Percentiles rank a stretch among this genome's conserved stretches.
Evolutionary conservation across 2,113 vertebrate species (phyloP).

Genomic region (Bettongia penicillata): DNA sequence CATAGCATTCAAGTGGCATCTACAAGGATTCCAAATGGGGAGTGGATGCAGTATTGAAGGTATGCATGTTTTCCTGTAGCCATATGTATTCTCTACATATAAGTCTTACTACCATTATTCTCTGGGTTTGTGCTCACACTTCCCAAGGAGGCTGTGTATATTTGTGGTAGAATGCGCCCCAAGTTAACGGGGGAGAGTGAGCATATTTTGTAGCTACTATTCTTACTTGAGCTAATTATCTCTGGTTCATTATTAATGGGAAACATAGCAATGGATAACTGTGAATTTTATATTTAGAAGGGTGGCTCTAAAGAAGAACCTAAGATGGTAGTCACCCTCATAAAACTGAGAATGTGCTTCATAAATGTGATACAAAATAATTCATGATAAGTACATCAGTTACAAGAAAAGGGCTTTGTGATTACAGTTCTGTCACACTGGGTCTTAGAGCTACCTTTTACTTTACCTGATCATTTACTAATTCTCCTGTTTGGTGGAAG

Average conservation of each 20-base stretch:
- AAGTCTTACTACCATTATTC: not conserved
- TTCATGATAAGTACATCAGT: not conserved
- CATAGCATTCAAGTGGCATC: not conserved
- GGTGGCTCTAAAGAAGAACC: not conserved
- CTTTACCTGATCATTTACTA: constrained; percentile 3
- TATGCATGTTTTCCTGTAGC: not conserved
- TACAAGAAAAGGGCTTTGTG: not conserved
- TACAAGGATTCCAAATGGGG: not conserved
- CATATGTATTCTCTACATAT: not conserved
- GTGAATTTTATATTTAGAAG: not conserved
- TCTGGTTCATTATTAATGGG: not conserved
- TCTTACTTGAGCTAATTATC: not conserved
- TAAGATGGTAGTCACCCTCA: not conserved
- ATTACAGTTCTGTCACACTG: not conserved
- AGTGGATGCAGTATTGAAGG: not conserved
- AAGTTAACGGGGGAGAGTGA: not conserved
- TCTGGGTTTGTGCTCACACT: not conserved
- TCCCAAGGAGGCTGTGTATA: not conserved
- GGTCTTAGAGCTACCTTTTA: not conserved
- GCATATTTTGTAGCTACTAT: not conserved
- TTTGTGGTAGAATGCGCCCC: not conserved
- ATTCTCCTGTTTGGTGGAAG: constrained; percentile 5
- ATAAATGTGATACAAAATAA: not conserved
- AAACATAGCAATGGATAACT: not conserved
- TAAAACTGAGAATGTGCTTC: not conserved